phyloP scores from a whole-genome alignment of 2,797 vertebrate genomes.

The Cephalopachus bancanus region DNA sequence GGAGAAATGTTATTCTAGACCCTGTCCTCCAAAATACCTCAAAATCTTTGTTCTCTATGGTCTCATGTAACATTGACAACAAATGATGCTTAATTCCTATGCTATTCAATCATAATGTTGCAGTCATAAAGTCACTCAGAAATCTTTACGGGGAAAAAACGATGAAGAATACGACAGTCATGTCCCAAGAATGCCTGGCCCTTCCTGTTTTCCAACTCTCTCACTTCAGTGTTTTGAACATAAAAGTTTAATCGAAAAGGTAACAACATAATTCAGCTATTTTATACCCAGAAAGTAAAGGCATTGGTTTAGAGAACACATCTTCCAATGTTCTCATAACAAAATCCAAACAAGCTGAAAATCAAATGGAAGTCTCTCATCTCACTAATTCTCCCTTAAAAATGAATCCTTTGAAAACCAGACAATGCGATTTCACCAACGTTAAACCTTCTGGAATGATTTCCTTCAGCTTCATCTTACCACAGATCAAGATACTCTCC shows the following conservation, averaged over 20 bases:
- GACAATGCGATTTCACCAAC: neutral
- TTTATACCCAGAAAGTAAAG: constrained; percentile 43
- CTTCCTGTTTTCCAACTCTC: neutral
- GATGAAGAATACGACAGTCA: neutral
- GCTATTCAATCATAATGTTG: neutral
- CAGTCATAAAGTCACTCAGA: neutral
- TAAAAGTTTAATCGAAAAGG: neutral
- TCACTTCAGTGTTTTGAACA: neutral
- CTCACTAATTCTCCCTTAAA: neutral
- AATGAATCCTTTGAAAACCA: neutral
- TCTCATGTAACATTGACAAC: neutral
- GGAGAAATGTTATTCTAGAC: neutral
- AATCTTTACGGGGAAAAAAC: neutral
- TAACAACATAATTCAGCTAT: neutral
- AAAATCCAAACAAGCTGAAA: constrained; percentile 38
- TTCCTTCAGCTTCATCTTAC: neutral
- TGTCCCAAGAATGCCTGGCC: neutral
- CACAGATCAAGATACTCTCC: constrained; percentile 48
- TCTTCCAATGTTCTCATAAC: neutral
- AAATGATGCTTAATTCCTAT: neutral
- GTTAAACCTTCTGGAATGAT: constrained; percentile 1
- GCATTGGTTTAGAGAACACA: neutral
- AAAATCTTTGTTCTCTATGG: neutral
- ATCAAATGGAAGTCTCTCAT: neutral
- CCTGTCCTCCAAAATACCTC: neutral